Evolutionary conservation across 2,888 invertebrate species (phyloP).

Genomic region (Hemaris fuciformis): DNA sequence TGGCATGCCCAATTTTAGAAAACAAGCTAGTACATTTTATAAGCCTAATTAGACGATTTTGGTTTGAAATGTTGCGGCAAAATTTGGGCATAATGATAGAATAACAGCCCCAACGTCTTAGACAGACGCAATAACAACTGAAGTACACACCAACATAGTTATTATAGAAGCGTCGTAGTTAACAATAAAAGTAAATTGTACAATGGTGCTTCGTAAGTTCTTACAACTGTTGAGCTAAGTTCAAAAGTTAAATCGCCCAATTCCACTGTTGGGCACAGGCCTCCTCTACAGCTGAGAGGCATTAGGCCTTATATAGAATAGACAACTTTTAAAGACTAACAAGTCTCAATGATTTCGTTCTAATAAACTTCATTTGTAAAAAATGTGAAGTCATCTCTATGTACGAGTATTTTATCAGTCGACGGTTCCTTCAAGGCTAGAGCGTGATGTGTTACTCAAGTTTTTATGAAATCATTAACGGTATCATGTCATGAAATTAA

Average conservation of each 20-base stretch:
- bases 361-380: background rate
- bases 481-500: background rate
- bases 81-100: conserved; percentile 13
- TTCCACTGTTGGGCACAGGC: too few relatives aligned
- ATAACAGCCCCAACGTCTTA: conserved; percentile 6
- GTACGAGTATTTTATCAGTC: too few relatives aligned
- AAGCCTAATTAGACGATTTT: background rate
- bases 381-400: background rate
- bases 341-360: background rate
- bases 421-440: background rate
- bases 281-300: too few relatives aligned
- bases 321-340: too few relatives aligned
- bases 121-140: conserved; percentile 8
- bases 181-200: too few relatives aligned
- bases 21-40: background rate
- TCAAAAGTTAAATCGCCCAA: too few relatives aligned
- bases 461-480: background rate
- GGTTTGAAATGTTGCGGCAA: background rate
- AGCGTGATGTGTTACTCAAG: background rate
- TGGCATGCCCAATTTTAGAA: background rate
- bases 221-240: too few relatives aligned
- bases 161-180: too few relatives aligned
- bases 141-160: conserved; percentile 3
- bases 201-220: too few relatives aligned
- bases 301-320: too few relatives aligned